A percentile compares a stretch with the other conserved stretches of the same genome.
Evolutionary conservation across 2,888 invertebrate species (phyloP).

Genomic region (Reticulitermes lucifugus): DNA sequence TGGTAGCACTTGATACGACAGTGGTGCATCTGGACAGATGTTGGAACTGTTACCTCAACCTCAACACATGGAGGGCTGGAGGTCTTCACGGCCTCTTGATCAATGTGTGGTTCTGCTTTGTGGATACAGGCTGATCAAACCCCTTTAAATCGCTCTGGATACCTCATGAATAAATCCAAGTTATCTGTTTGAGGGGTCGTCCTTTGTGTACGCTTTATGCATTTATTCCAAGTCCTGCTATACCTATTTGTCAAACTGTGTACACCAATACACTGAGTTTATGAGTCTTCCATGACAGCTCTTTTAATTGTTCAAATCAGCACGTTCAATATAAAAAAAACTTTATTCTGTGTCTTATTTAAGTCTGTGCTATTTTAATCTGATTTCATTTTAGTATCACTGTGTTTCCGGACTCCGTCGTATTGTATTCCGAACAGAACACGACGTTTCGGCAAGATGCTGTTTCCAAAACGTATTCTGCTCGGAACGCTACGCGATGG

Average conservation of each 20-base stretch:
- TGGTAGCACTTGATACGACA: background rate
- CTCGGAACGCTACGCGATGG: no score
- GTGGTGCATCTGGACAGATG: background rate
- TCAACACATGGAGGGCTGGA: conserved; percentile 6
- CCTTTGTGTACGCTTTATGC: background rate
- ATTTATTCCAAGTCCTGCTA: background rate
- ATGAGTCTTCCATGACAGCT: background rate
- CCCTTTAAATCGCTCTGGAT: conserved; percentile 48
- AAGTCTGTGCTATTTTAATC: no score
- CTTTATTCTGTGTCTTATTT: no score
- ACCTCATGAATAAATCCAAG: conserved; percentile 45
- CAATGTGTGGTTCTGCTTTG: conserved; percentile 37
- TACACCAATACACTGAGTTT: background rate
- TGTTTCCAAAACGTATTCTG: no score
- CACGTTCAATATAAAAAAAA: background rate
- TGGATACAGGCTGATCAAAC: conserved; percentile 41
- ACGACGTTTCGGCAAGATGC: no score
- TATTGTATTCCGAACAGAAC: no score
- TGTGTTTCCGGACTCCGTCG: no score
- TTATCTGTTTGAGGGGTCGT: background rate
- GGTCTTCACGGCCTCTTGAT: conserved; percentile 50
- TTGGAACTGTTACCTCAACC: conserved; percentile 2
- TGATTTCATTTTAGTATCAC: no score
- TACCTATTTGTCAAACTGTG: background rate
- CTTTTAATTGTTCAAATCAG: background rate